A percentile compares a stretch with the other conserved stretches of the same genome.
phyloP scores from a whole-genome alignment of 2,888 invertebrate genomes.

The Galerucella pusilla region DNA sequence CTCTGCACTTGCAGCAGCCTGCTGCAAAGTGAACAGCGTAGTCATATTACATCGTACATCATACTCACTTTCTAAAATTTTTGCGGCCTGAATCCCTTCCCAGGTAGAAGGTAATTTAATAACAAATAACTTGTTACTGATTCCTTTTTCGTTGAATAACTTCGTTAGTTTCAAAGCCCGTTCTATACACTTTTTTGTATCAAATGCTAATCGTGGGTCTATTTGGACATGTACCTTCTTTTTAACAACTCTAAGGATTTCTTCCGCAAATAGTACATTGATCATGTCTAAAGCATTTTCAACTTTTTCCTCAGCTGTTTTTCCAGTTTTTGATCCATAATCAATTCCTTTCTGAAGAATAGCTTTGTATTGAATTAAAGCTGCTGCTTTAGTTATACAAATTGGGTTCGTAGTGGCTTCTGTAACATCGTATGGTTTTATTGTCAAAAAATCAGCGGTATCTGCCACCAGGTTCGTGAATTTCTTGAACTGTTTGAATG shows the following conservation, averaged over 20 bases:
- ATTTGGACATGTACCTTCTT: constrained; percentile 97
- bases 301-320: constrained; percentile 78
- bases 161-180: constrained; percentile 90
- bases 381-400: constrained; percentile 92
- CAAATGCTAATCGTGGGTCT: constrained; percentile 95
- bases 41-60: constrained; percentile 99
- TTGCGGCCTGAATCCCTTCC: constrained; percentile 99
- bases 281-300: constrained; percentile 91
- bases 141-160: constrained; percentile 89
- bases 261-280: constrained; percentile 94
- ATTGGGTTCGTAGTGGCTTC: constrained; percentile 99
- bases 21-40: constrained; percentile 92
- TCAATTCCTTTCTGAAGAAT: constrained; percentile 90
- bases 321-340: constrained; percentile 80
- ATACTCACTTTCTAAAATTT: constrained; percentile 88
- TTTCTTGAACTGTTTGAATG: constrained; percentile 89
- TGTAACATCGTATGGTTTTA: constrained; percentile 96
- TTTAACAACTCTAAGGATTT: constrained; percentile 97
- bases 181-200: constrained; percentile 88
- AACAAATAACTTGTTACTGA: constrained; percentile 90
- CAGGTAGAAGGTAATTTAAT: constrained; percentile 99
- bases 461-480: constrained; percentile 96
- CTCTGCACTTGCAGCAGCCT: constrained; percentile 98
- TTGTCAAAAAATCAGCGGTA: constrained; percentile 98
- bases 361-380: constrained; percentile 91